Evolutionary conservation across 2,113 vertebrate species (phyloP), one percentile per base, ranked within the genome.

Genomic region (Limnothrissa miodon): DNA sequence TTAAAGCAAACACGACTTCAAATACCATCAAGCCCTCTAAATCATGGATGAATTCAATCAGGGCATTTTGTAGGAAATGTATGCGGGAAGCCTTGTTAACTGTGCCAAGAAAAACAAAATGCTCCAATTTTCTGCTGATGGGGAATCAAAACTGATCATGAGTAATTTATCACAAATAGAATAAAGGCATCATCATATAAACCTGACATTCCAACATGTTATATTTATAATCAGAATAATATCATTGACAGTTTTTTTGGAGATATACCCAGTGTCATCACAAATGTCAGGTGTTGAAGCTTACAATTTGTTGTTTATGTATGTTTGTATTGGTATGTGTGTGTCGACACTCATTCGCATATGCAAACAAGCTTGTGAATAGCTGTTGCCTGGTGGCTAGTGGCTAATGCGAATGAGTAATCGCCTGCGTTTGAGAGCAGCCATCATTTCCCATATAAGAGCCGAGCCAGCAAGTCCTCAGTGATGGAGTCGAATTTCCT

Each of bases 11-110:
- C 87, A 82, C 89, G 90, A 86, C 90, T 89, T 92, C 89, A 91
- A 92, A 93, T 85, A 84, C 82, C 15, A 79, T 86, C 45, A 78
- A 87, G 84, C 80, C 80, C 83, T 83, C 80, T 93, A 87, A 93
- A 91, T 91, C 90, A 91, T 87, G 91, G 87, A 94, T 92, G 86
- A 90, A 91, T 90, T 91, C 85, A 92, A 89, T 91, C 89, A 89
- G 84, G 85, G 89, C 82, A 83, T 90, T 93, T 93, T 88, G 88
- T 89, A 88, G 87, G 86, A 88, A 87, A 83, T 87, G 87, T 86
- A 90, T 90, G 84, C 87, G 87, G 87, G 89, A 89, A 89, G 84
- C 79, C 87, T 89, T 82, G 85, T 89, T 92, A 90, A 86, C 86
- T 86, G 33, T 80, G 85, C 82, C 56, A 85, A 82, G 85, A 82